These are phyloP conservation scores for Pseudomyrmex dendroicus DNA, from an alignment of 1,140 invertebrate species.

Conservation along the genomic window DNA sequence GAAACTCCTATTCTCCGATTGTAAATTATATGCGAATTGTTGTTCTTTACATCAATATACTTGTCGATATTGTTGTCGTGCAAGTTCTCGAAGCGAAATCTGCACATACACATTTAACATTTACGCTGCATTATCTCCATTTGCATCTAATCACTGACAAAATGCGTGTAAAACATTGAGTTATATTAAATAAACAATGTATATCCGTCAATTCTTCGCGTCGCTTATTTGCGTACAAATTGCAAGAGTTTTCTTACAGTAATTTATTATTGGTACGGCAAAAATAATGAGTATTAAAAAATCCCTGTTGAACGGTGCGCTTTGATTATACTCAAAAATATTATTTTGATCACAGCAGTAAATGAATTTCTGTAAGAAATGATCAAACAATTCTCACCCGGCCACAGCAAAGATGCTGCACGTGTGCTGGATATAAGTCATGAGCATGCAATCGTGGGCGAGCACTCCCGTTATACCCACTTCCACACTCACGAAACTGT, in stretches of 20 bases:
- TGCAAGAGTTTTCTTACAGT: no score
- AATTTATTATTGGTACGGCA: no score
- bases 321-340: no score
- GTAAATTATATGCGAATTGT: neutral
- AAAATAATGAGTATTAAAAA: no score
- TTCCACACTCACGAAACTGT: neutral
- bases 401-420: conserved; percentile 46
- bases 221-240: no score
- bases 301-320: no score
- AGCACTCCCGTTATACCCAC: neutral
- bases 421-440: conserved; percentile 30
- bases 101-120: neutral
- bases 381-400: conserved; percentile 22
- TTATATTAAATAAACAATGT: no score
- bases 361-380: no score
- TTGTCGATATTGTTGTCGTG: neutral
- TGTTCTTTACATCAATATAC: neutral
- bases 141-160: no score
- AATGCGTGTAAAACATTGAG: neutral
- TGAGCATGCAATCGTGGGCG: neutral
- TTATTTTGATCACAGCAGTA: no score
- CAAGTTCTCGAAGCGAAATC: conserved; percentile 23
- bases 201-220: no score
- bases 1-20: conserved; percentile 10
- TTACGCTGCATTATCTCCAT: neutral